Evolutionary conservation across 2,888 invertebrate genomes (phyloP).

Genomic region (Polymixis flavicincta): DNA sequence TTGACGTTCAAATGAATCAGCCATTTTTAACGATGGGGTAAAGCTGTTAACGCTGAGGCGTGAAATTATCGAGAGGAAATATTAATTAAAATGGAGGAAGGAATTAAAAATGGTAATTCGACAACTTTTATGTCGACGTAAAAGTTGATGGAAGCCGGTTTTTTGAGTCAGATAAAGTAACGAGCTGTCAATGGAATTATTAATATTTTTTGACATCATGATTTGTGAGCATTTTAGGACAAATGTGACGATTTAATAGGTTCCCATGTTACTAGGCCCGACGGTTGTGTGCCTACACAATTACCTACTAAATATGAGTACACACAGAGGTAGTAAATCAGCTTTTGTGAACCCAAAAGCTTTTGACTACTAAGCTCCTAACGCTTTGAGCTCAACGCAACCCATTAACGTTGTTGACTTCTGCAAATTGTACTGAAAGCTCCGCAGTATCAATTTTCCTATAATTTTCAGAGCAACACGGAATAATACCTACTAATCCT

Average conservation of each 20-base stretch:
- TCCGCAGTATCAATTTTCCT: conserved; percentile 29
- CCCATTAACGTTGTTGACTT: conserved; percentile 40
- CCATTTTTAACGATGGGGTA: conserved; percentile 57
- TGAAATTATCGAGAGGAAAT: conserved; percentile 51
- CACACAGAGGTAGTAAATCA: neutral
- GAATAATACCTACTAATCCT: conserved; percentile 40
- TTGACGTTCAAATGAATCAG: conserved; percentile 53
- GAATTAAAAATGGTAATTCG: conserved; percentile 53
- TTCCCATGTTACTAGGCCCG: neutral
- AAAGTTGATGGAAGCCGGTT: conserved; percentile 23
- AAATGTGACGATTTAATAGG: neutral
- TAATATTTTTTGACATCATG: too few relatives aligned
- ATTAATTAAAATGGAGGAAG: conserved; percentile 47
- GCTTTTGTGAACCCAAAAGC: conserved; percentile 20
- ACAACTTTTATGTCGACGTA: conserved; percentile 37
- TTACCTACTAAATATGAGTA: conserved; percentile 10
- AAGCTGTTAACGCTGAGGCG: conserved; percentile 46
- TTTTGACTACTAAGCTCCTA: conserved; percentile 33
- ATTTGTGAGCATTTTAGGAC: neutral
- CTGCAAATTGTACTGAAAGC: conserved; percentile 42
- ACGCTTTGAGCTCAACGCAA: conserved; percentile 31
- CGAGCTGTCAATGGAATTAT: conserved; percentile 17
- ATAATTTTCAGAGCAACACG: conserved; percentile 40
- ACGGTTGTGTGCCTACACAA: neutral
- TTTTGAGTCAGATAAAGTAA: neutral